Percentiles rank a stretch among this genome's conserved stretches.
Evolutionary conservation across 1,140 invertebrate species (phyloP).

Genomic region (Brachystomella parvula): DNA sequence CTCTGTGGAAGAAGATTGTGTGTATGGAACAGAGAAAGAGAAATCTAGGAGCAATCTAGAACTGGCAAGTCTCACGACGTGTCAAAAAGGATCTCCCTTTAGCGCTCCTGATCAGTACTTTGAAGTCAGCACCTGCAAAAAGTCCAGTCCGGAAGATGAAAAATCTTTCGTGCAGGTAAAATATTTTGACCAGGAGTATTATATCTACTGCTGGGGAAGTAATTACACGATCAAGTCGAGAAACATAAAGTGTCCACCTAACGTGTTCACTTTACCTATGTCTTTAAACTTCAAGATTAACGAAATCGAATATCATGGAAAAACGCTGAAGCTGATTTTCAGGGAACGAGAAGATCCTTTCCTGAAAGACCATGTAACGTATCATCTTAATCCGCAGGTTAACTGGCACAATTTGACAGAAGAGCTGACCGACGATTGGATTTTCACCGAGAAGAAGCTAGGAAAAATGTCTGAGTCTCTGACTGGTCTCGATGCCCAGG

Average conservation of each 20-base stretch:
- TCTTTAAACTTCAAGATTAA: slow-evolving; percentile 18
- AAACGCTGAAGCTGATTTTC: slow-evolving; percentile 16
- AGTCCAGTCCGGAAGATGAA: background rate
- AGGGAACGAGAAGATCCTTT: slow-evolving; percentile 19
- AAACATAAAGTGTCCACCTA: slow-evolving; percentile 12
- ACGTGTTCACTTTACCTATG: slow-evolving; percentile 16
- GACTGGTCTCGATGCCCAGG: too few species aligned
- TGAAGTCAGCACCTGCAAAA: background rate
- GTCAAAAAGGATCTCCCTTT: background rate
- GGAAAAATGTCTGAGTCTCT: too few species aligned
- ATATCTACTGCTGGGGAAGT: slow-evolving; percentile 19
- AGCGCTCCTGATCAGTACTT: background rate
- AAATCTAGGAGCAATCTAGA: background rate
- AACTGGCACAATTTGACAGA: slow-evolving; percentile 5
- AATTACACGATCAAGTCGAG: background rate
- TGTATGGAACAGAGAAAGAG: slow-evolving; percentile 10
- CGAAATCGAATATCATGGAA: slow-evolving; percentile 16
- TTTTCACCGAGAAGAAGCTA: too few species aligned
- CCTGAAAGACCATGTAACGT: slow-evolving; percentile 10
- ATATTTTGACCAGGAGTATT: slow-evolving; percentile 12
- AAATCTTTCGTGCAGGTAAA: slow-evolving; percentile 18
- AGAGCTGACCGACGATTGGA: too few species aligned
- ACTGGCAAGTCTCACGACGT: background rate
- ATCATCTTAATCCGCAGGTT: slow-evolving; percentile 12
- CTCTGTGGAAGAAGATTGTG: slow-evolving; percentile 14